phyloP scores from a whole-genome alignment of 2,888 invertebrate species.

The Folsomia candida region DNA sequence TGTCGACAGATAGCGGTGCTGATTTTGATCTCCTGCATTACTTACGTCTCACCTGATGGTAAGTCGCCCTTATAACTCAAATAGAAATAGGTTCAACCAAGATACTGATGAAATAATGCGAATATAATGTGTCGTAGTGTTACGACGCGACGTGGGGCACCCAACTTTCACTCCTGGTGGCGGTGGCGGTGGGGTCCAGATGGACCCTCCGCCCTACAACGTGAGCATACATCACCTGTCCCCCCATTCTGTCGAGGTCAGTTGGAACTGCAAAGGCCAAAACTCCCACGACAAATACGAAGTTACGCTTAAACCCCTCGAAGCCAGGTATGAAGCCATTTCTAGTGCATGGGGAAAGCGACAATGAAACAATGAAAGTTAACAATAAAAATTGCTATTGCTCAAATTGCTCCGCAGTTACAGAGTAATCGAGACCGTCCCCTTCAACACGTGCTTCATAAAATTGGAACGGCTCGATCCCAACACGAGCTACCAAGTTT shows the following conservation, averaged over 20 bases:
- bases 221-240: conserved; percentile 84
- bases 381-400: no score
- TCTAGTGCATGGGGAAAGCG: no score
- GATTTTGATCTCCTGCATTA: background rate
- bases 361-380: no score
- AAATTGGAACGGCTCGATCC: conserved; percentile 54
- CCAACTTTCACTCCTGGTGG: no score
- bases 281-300: conserved; percentile 79
- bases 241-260: conserved; percentile 79
- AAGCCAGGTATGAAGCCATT: conserved; percentile 75
- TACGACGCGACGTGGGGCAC: no score
- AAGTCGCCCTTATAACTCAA: background rate
- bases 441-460: conserved; percentile 45
- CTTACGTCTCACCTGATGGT: conserved; percentile 10
- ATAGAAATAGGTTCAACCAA: no score
- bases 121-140: no score
- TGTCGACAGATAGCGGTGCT: background rate
- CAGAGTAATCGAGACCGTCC: conserved; percentile 49
- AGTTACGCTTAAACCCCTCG: conserved; percentile 85
- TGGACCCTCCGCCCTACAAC: conserved; percentile 63
- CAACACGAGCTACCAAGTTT: conserved; percentile 83
- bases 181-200: background rate
- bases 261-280: conserved; percentile 79
- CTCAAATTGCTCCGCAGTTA: conserved; percentile 33
- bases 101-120: no score